Base-by-base conservation (phyloP, 2,113 vertebrate genomes). In the Progne subis region DNA sequence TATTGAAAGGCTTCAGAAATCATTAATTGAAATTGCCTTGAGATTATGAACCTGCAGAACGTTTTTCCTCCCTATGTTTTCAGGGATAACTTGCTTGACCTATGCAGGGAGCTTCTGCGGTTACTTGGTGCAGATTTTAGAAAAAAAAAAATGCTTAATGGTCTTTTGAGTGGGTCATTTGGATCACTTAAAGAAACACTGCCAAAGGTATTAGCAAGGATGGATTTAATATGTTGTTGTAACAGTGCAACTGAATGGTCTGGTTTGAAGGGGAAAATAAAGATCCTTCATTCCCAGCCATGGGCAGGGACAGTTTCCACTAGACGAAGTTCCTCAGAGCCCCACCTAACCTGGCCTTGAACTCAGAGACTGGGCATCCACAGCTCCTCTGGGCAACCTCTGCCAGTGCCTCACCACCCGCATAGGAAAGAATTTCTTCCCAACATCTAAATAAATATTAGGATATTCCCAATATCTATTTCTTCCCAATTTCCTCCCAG, bases 61-160 rank as follows among this genome's bases (percentile, higher is more conserved):
- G 18, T 4, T 6, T 63, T 28, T 5, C 2, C 4, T 6, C 6
- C 4, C 2, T 7, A 1, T 47, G 7, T 56, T 59, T 82, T 19
- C 15, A 72, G 37, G 18, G 15, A 12, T 68, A 61, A 3, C 12
- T 32, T 75, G 34, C 29, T 60, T 65, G 18, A 56, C 14, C 25
- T 39, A 6, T 18, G 18, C 15, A 50, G 8, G 23, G 20, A 65
- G 16, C 10, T 4, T 81, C 5, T 3, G 4, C 5, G 1, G 5
- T 18, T 41, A 76, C 11, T 65, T 32, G 14, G 37, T 19, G 14
- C 18, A 61, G 15, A 21, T 34, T 68, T 83, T 80, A 25, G 20
- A 4, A 16, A 37, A 39, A 8, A 47, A 11, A 9, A 26, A 37
- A 5, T 14, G 4, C 31, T 74, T 57, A 18, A 17, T 43, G 9